Evolutionary conservation across 1,140 invertebrate species (phyloP).

Genomic region (Ditylenchus dipsaci): DNA sequence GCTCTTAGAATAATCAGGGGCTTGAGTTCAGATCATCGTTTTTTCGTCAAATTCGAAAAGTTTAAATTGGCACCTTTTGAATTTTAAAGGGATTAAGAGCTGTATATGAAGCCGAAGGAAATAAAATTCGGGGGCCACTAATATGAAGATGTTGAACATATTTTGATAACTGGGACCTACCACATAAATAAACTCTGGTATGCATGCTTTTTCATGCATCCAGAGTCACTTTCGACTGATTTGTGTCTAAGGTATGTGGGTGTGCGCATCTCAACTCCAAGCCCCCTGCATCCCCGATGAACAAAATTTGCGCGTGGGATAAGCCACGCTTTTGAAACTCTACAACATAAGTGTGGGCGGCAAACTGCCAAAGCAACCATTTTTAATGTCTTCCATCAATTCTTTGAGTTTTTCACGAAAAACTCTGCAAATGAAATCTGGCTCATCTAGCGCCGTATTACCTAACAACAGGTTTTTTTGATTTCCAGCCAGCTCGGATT

Average conservation of each 20-base stretch:
- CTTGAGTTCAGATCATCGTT: conserved; percentile 60
- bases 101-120: conserved; percentile 63
- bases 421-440: conserved; percentile 61
- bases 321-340: conserved; percentile 58
- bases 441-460: conserved; percentile 55
- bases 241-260: too few relatives aligned
- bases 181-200: too few relatives aligned
- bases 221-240: too few relatives aligned
- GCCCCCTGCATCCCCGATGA: conserved; percentile 49
- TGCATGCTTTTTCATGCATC: too few relatives aligned
- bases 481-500: conserved; percentile 64
- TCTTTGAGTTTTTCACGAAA: conserved; percentile 61
- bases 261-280: too few relatives aligned
- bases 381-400: too few relatives aligned
- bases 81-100: too few relatives aligned
- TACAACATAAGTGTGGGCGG: too few relatives aligned
- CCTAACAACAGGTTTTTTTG: conserved; percentile 38
- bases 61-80: too few relatives aligned
- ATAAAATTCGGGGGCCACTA: conserved; percentile 58
- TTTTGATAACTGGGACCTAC: too few relatives aligned
- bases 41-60: too few relatives aligned
- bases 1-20: too few relatives aligned
- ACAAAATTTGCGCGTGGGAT: conserved; percentile 63
- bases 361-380: not conserved
- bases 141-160: conserved; percentile 52